phyloP scores from a whole-genome alignment of 2,113 vertebrate species.

The Australoheros scitulus region DNA sequence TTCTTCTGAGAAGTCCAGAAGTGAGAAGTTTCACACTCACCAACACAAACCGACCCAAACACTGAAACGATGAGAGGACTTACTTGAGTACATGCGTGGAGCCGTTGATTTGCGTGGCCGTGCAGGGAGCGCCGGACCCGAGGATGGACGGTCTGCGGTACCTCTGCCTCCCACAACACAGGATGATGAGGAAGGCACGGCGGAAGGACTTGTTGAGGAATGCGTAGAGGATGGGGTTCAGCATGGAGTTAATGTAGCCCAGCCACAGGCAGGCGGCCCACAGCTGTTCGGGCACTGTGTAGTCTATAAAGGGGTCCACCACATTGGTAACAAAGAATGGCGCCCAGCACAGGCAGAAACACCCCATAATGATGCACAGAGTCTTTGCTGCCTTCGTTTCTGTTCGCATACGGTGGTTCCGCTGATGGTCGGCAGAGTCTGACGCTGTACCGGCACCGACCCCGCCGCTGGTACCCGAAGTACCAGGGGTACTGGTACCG shows the following conservation, averaged over 20 bases:
- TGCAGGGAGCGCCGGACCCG: constrained; percentile 84
- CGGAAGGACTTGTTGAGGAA: constrained; percentile 99
- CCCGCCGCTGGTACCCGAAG: constrained; percentile 7
- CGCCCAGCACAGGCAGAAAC: constrained; percentile 99
- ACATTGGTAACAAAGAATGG: constrained; percentile 97
- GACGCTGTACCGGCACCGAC: constrained; percentile 16
- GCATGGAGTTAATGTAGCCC: constrained; percentile 98
- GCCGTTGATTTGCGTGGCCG: constrained; percentile 93
- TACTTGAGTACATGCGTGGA: constrained; percentile 97
- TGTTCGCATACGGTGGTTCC: constrained; percentile 92
- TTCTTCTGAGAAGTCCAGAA: too few species aligned
- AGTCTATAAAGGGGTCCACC: constrained; percentile 96
- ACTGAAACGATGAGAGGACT: constrained; percentile 53
- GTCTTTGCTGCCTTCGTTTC: constrained; percentile 99
- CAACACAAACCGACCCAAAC: neutral
- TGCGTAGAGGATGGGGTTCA: constrained; percentile 99
- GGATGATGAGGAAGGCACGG: constrained; percentile 99
- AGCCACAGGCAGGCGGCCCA: constrained; percentile 98
- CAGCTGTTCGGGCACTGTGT: constrained; percentile 89
- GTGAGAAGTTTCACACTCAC: too few species aligned
- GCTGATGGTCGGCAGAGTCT: constrained; percentile 87
- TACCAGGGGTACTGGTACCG: constrained; percentile 7
- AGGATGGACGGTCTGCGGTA: constrained; percentile 91
- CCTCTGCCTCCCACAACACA: constrained; percentile 94
- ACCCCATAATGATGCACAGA: constrained; percentile 98